A percentile compares a stretch with the other conserved stretches of the same genome.
These are phyloP conservation scores for Periophthalmus modestus DNA, from an alignment of 2,113 vertebrate genomes.

Conservation along the genomic window DNA sequence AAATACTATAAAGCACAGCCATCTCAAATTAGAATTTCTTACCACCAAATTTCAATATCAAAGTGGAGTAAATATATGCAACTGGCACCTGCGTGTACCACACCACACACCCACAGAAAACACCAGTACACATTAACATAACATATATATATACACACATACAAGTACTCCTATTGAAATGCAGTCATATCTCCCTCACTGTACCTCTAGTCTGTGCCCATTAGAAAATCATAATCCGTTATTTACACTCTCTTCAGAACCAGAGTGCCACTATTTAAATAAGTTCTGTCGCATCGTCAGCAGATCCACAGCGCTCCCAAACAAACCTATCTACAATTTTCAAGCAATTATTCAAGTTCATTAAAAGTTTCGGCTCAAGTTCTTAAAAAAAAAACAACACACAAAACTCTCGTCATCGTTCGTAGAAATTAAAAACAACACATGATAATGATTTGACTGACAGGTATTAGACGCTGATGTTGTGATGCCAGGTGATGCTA, in stretches of 20 bases:
- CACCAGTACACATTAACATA: slow-evolving; percentile 10
- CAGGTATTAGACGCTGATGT: slow-evolving; percentile 68
- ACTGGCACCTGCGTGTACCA: not conserved
- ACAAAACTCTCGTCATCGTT: slow-evolving; percentile 40
- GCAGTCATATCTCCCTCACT: slow-evolving; percentile 16
- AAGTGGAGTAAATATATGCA: not conserved
- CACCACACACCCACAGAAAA: not conserved
- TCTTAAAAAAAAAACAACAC: slow-evolving; percentile 20
- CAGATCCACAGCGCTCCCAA: slow-evolving; percentile 11
- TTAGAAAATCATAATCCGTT: slow-evolving; percentile 13
- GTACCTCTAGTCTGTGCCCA: slow-evolving; percentile 10
- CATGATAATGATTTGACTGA: slow-evolving; percentile 74
- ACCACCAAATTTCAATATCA: not conserved
- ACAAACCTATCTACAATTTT: slow-evolving; percentile 25
- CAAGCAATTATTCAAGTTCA: slow-evolving; percentile 14
- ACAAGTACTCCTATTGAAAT: slow-evolving; percentile 20
- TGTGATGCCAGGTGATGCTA: slow-evolving; percentile 52
- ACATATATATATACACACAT: slow-evolving; percentile 7
- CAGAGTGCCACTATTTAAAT: slow-evolving; percentile 12
- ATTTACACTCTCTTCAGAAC: slow-evolving; percentile 6
- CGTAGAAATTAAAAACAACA: slow-evolving; percentile 42
- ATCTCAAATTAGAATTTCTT: not conserved
- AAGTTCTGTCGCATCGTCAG: slow-evolving; percentile 5
- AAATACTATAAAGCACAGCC: slow-evolving; percentile 9
- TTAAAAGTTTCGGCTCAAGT: slow-evolving; percentile 34